Evolutionary conservation across 2,888 invertebrate genomes (phyloP).

Genomic region (Troides helena): DNA sequence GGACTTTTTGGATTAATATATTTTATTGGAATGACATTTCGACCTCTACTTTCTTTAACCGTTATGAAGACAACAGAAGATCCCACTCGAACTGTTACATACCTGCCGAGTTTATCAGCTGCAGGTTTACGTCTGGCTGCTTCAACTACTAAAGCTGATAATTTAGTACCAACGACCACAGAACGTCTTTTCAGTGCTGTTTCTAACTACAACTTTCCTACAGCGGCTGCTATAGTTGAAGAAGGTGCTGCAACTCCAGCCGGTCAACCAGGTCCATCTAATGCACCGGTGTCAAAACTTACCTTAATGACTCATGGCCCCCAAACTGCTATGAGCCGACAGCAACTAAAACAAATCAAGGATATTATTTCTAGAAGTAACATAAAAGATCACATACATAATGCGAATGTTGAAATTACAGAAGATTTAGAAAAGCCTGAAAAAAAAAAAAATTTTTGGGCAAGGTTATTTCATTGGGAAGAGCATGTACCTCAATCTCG

Average conservation of each 20-base stretch:
- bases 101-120: constrained; percentile 61
- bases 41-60: constrained; percentile 61
- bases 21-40: constrained; percentile 62
- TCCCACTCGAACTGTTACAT: constrained; percentile 63
- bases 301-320: constrained; percentile 56
- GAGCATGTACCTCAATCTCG: constrained; percentile 59
- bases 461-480: constrained; percentile 60
- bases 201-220: constrained; percentile 56
- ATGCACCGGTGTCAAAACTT: constrained; percentile 50
- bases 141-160: constrained; percentile 42
- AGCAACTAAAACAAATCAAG: constrained; percentile 62
- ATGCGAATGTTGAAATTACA: constrained; percentile 45
- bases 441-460: constrained; percentile 50
- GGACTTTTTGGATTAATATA: constrained; percentile 59
- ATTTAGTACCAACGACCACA: constrained; percentile 43
- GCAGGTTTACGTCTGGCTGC: constrained; percentile 40
- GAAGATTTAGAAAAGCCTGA: constrained; percentile 42
- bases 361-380: constrained; percentile 58
- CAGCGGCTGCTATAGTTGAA: constrained; percentile 61
- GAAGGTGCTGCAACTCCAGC: constrained; percentile 38
- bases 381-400: constrained; percentile 42
- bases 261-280: constrained; percentile 54
- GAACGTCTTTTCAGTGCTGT: constrained; percentile 52
- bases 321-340: constrained; percentile 53
- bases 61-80: constrained; percentile 56